Conservation (phyloP, 2,888 invertebrate species). For the Leptarthrus brevirostris region DNA sequence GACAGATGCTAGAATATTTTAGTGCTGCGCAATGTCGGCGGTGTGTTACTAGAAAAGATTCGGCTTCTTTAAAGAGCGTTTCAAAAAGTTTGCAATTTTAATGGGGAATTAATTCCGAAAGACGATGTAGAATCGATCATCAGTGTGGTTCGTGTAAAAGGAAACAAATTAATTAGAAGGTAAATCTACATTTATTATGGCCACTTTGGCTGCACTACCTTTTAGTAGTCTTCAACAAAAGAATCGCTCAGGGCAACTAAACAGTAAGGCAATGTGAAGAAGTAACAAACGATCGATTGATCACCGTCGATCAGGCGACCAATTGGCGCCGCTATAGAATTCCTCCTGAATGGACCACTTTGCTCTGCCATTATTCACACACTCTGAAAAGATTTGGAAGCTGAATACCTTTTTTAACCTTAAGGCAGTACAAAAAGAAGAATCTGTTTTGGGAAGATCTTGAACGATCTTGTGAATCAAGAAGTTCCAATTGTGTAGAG, state of each 20-base stretch:
- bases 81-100: no score
- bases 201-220: no score
- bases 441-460: conserved; percentile 25
- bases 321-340: conserved; percentile 55
- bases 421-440: conserved; percentile 30
- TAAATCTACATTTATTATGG: no score
- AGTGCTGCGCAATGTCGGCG: no score
- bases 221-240: conserved; percentile 23
- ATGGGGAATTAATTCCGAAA: no score
- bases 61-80: no score
- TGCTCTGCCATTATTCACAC: conserved; percentile 53
- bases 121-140: no score
- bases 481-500: conserved; percentile 48
- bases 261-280: conserved; percentile 27
- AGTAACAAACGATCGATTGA: conserved; percentile 53
- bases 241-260: not conserved
- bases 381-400: conserved; percentile 48
- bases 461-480: conserved; percentile 47
- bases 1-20: conserved; percentile 4
- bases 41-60: conserved; percentile 7
- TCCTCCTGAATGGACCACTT: conserved; percentile 53
- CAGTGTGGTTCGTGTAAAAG: conserved; percentile 9
- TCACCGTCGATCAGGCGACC: conserved; percentile 54
- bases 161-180: no score
- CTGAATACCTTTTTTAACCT: conserved; percentile 37